Evolutionary conservation across 2,888 invertebrate species (phyloP).

Genomic region (Ectemnius lituratus): DNA sequence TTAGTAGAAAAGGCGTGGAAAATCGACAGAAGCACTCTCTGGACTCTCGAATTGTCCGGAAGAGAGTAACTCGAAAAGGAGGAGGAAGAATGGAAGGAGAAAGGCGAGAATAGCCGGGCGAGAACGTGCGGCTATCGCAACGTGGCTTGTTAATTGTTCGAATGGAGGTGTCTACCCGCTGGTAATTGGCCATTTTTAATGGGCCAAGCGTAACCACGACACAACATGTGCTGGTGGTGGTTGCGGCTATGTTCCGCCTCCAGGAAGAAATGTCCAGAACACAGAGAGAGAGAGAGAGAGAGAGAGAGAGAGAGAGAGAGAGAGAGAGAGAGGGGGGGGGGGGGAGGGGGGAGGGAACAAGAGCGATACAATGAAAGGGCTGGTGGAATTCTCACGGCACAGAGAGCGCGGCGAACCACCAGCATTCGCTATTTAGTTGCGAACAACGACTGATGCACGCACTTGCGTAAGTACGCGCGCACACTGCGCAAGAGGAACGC

Average conservation of each 20-base stretch:
- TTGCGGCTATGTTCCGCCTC: too few relatives aligned
- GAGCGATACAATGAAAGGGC: constrained; percentile 3
- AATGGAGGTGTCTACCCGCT: not conserved
- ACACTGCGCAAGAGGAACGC: constrained; percentile 4
- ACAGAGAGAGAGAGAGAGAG: not conserved
- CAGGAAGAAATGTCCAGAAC: too few relatives aligned
- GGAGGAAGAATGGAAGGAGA: too few relatives aligned
- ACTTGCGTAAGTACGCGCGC: constrained; percentile 29
- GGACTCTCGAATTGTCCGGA: too few relatives aligned
- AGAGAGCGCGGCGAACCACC: not conserved
- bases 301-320: not conserved
- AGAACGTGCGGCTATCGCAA: too few relatives aligned
- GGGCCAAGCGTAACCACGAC: not conserved
- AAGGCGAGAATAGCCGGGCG: too few relatives aligned
- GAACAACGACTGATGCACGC: not conserved
- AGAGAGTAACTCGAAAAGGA: too few relatives aligned
- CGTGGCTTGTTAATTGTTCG: not conserved
- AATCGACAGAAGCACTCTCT: too few relatives aligned
- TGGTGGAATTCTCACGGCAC: not conserved
- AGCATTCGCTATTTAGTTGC: constrained; percentile 2
- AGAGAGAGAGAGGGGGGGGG: not conserved
- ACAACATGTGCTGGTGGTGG: not conserved
- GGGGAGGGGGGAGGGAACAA: not conserved
- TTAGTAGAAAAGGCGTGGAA: too few relatives aligned
- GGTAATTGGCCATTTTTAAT: constrained; percentile 8